phyloP scores from a whole-genome alignment of 2,888 invertebrate genomes.

The Eugnorisma glareosa region DNA sequence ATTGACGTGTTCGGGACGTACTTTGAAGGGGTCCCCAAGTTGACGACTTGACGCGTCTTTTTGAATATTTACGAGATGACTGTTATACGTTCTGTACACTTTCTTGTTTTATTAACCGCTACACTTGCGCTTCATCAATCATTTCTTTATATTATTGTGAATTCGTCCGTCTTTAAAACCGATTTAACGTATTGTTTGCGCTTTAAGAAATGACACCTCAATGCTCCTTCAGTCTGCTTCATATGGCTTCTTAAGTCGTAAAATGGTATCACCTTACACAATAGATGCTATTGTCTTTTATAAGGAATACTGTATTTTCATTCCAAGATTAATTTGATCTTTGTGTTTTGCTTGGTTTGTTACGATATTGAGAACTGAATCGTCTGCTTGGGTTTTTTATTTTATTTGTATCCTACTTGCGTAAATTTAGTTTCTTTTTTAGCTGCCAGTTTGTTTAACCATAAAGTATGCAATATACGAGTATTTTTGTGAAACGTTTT shows the following conservation, averaged over 20 bases:
- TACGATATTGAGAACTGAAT: constrained; percentile 27
- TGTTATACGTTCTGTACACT: constrained; percentile 74
- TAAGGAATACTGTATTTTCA: constrained; percentile 77
- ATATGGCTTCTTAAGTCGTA: constrained; percentile 89
- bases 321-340: constrained; percentile 73
- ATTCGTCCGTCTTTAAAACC: constrained; percentile 69
- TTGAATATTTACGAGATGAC: constrained; percentile 77
- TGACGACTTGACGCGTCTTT: constrained; percentile 87
- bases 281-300: constrained; percentile 87
- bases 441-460: constrained; percentile 31
- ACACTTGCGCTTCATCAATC: constrained; percentile 54
- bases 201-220: constrained; percentile 86
- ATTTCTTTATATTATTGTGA: constrained; percentile 64
- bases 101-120: constrained; percentile 67
- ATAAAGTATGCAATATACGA: constrained; percentile 54
- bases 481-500: constrained; percentile 36
- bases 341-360: constrained; percentile 66
- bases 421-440: constrained; percentile 19
- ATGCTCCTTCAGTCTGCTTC: constrained; percentile 81
- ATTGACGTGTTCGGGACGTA: constrained; percentile 87
- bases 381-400: constrained; percentile 2
- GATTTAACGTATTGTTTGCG: constrained; percentile 81
- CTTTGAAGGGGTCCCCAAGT: constrained; percentile 84
- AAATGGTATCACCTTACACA: constrained; percentile 88
- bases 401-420: constrained; percentile 2